A percentile compares a stretch with the other conserved stretches of the same genome.
These are phyloP conservation scores for Agrochola litura DNA, from an alignment of 2,888 invertebrate species.

Conservation along the genomic window DNA sequence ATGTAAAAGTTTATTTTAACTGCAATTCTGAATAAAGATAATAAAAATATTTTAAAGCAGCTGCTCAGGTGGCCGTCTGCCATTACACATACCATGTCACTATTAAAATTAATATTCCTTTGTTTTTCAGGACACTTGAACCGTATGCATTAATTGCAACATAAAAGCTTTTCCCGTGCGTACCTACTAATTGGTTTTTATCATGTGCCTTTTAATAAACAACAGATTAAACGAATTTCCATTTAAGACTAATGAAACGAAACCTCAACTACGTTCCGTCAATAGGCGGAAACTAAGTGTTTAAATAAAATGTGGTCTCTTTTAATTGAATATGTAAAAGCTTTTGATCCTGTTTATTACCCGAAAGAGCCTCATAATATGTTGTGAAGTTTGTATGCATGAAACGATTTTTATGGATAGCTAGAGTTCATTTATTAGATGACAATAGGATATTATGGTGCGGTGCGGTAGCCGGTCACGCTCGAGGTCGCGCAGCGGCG, in stretches of 20 bases:
- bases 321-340: slow-evolving; percentile 45
- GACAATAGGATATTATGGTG: slow-evolving; percentile 82
- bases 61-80: slow-evolving; percentile 77
- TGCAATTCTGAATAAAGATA: slow-evolving; percentile 60
- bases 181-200: slow-evolving; percentile 79
- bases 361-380: slow-evolving; percentile 52
- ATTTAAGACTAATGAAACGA: slow-evolving; percentile 67
- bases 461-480: slow-evolving; percentile 80
- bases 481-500: slow-evolving; percentile 76
- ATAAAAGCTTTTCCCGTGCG: slow-evolving; percentile 79
- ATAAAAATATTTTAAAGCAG: slow-evolving; percentile 66
- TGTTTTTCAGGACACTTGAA: slow-evolving; percentile 81
- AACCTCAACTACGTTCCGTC: slow-evolving; percentile 49
- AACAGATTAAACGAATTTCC: slow-evolving; percentile 70
- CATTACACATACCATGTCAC: slow-evolving; percentile 76
- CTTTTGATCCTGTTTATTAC: slow-evolving; percentile 47
- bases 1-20: slow-evolving; percentile 37
- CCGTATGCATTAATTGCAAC: slow-evolving; percentile 80
- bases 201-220: slow-evolving; percentile 73
- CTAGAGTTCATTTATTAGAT: slow-evolving; percentile 82
- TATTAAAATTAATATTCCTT: slow-evolving; percentile 83
- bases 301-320: slow-evolving; percentile 51
- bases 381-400: slow-evolving; percentile 51
- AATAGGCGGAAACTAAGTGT: slow-evolving; percentile 42
- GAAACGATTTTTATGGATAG: slow-evolving; percentile 73